Evolutionary conservation across 2,888 invertebrate species (phyloP), one percentile per base, ranked within the genome.

Genomic region (Eumacrocentrus americanus): DNA sequence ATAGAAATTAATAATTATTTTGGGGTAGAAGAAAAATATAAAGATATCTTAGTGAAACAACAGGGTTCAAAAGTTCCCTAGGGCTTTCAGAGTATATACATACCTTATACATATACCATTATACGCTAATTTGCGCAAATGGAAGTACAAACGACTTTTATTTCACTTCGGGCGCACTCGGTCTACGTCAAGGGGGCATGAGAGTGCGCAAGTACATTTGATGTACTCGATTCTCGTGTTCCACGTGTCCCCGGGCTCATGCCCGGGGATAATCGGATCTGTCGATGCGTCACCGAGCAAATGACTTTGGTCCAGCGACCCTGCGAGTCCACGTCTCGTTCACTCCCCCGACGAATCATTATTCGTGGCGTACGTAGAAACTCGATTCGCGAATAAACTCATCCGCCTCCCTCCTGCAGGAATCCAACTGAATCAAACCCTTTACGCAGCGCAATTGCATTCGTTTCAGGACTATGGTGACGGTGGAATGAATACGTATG

Each of bases 231-330:
- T 52, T 23, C 23, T 34, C 40, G 38, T 23, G n/a, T 47, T 48
- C 22, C 38, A 48, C 38, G 20, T 50, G 48, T 57, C 56, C 51
- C 58, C 34, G 29, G 51, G 51, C 51, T 51, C 58, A 58, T 51
- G 58, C 50, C 42, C 51, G 37, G 34, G n/a, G 44, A 58, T 58
- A 66, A 66, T 64, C 62, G 56, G 61, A 64, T 64, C 62, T 58
- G 64, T 61, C 62, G 59, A 64, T 64, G 66, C 64, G 64, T 66
- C 61, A 62, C 56, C 29, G 35, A 44, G 58, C 61, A 60, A 54
- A 57, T 58, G 51, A 58, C 58, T 58, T 58, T 58, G 51, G 51
- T 38, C 12, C 50, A 29, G n/a, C n/a, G n/a, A 29, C 14, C 50
- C 50, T 7, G 29, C 46, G 50, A 50, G 37, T 52, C 38, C 18